Evolutionary conservation across 2,113 vertebrate species (phyloP).

Genomic region (Aspidoscelis tigris): DNA sequence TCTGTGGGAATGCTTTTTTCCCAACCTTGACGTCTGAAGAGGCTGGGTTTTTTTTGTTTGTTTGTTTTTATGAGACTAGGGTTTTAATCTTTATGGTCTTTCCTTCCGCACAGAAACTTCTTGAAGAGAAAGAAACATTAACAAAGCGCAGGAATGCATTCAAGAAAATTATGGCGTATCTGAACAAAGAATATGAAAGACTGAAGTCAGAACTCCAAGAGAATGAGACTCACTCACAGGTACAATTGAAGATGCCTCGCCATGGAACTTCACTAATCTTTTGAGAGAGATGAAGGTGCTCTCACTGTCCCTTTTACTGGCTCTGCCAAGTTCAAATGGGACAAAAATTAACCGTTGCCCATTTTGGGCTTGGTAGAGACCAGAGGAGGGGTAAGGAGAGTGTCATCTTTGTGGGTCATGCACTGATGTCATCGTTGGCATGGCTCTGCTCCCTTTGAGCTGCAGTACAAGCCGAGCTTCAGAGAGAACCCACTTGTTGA

Average conservation of each 20-base stretch:
- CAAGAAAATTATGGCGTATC: slow-evolving; percentile 81
- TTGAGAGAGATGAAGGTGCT: background rate
- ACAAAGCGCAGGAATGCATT: slow-evolving; percentile 77
- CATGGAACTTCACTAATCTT: background rate
- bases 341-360: no score
- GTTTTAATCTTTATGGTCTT: slow-evolving; percentile 14
- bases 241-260: slow-evolving; percentile 50
- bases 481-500: no score
- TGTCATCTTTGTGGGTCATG: no score
- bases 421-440: no score
- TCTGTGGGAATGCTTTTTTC: background rate
- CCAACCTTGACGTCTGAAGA: background rate
- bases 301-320: background rate
- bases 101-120: slow-evolving; percentile 82
- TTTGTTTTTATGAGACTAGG: background rate
- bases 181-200: slow-evolving; percentile 79
- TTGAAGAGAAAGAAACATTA: slow-evolving; percentile 82
- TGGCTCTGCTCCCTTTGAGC: no score
- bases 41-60: background rate
- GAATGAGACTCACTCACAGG: slow-evolving; percentile 94
- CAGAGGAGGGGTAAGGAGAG: no score
- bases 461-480: no score
- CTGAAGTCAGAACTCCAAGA: slow-evolving; percentile 88
- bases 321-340: background rate
- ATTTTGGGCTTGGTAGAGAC: no score